Evolutionary conservation across 2,113 vertebrate species (phyloP), one percentile per base, ranked within the genome.

Genomic region (Urocolius indicus): DNA sequence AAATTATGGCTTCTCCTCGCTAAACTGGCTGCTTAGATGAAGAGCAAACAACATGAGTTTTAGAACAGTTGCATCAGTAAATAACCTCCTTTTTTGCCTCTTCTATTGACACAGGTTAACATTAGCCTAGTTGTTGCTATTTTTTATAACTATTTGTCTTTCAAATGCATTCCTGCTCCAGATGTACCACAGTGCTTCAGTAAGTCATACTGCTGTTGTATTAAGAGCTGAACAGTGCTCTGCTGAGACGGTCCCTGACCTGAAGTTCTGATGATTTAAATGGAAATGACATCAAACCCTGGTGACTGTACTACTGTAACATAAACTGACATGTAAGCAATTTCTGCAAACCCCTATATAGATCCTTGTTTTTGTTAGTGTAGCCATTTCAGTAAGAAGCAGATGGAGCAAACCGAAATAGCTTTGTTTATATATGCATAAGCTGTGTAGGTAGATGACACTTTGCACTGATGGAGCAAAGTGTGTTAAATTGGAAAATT

Each of bases 401-500:
- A 77, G 68, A 52, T 52, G 46, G 29, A 79, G 22, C 38, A 34
- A 88, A 77, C 18, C 81, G 27, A 24, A 72, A 45, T 5, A 49
- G 48, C 24, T 54, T 92, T 13, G 27, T 67, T 72, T 90, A 34
- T 59, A 6, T 49, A 29, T 26, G 13, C 1, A 7, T 58, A 79
- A 66, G 46, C 30, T 62, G 21, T 43, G 32, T 71, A 59, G 79
- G 52, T 21, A 69, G 49, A 32, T 43, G 63, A 72, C 36, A 71
- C 43, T 90, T 30, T 79, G 66, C 45, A 46, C 45, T 75, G 65
- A 57, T 87, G 52, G 77, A 93, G 49, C 45, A 68, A 90, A 91
- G 21, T 89, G 51, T 79, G 73, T 93, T 71, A 75, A 94, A 89
- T 76, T 73, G 30, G 32, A 76, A 75, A 91, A 85, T 90, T 93